A percentile compares a stretch with the other conserved stretches of the same genome.
Conservation (phyloP, 2,888 invertebrate species). For the Trachelus tabidus region DNA sequence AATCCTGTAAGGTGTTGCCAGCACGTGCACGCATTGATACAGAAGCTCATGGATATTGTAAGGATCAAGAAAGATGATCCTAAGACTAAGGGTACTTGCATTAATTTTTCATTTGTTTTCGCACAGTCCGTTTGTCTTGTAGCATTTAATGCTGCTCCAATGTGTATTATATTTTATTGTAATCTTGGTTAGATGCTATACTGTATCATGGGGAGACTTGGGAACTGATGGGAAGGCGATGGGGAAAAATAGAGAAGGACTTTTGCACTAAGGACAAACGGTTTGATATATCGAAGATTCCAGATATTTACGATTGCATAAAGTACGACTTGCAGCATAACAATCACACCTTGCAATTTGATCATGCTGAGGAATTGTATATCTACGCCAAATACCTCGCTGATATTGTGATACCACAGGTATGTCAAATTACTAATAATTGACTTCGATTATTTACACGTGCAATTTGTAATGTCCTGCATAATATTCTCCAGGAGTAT, state of each 20-base stretch:
- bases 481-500: slow-evolving; percentile 79
- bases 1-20: slow-evolving; percentile 95
- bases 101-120: slow-evolving; percentile 1
- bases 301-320: slow-evolving; percentile 99
- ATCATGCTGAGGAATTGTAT: slow-evolving; percentile 92
- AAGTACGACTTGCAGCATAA: slow-evolving; percentile 99
- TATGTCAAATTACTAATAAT: slow-evolving; percentile 48
- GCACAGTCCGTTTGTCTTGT: background rate
- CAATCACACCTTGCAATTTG: slow-evolving; percentile 92
- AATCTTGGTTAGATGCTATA: slow-evolving; percentile 76
- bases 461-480: slow-evolving; percentile 7
- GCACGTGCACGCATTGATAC: slow-evolving; percentile 88
- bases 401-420: slow-evolving; percentile 98
- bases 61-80: slow-evolving; percentile 87
- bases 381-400: slow-evolving; percentile 97
- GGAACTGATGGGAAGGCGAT: slow-evolving; percentile 97
- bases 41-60: slow-evolving; percentile 87
- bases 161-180: background rate
- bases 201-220: slow-evolving; percentile 98
- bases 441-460: slow-evolving; percentile 4
- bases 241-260: slow-evolving; percentile 99
- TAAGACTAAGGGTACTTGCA: slow-evolving; percentile 79
- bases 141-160: slow-evolving; percentile 1
- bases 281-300: slow-evolving; percentile 98
- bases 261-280: slow-evolving; percentile 92